Conservation (phyloP, 1,140 invertebrate species). For the Drosophila melanica region DNA sequence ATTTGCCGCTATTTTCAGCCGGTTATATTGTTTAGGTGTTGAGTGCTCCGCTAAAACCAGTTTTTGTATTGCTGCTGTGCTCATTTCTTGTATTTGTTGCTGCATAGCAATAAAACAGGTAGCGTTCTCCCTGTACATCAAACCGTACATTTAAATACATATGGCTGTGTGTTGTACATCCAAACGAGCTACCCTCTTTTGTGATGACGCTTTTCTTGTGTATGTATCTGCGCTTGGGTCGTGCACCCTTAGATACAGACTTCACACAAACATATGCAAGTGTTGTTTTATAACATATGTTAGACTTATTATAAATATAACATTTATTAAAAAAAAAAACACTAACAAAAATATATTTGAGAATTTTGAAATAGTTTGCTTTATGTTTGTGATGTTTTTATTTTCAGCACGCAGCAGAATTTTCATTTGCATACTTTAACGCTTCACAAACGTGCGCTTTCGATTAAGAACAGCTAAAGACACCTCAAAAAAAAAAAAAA, state of each 20-base stretch:
- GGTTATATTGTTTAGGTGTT: constrained; percentile 23
- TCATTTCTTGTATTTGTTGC: constrained; percentile 31
- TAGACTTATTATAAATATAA: no score
- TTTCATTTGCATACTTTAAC: constrained; percentile 51
- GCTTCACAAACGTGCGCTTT: constrained; percentile 40
- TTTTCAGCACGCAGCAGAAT: constrained; percentile 56
- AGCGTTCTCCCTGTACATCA: constrained; percentile 5
- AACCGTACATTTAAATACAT: neutral
- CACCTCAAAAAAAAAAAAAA: neutral
- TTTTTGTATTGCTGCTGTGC: constrained; percentile 39
- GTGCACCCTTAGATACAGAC: constrained; percentile 11
- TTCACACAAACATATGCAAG: neutral
- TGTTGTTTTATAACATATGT: no score
- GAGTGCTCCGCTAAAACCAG: constrained; percentile 40
- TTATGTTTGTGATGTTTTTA: constrained; percentile 62
- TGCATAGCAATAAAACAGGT: constrained; percentile 34
- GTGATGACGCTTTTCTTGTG: constrained; percentile 21
- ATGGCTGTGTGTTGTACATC: neutral
- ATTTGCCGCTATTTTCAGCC: constrained; percentile 30
- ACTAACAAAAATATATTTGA: no score
- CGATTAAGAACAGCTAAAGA: constrained; percentile 19
- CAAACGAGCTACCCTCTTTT: constrained; percentile 15
- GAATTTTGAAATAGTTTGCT: constrained; percentile 16
- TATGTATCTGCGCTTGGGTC: constrained; percentile 58
- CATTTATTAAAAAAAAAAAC: no score